Evolutionary conservation across 2,888 invertebrate genomes (phyloP).

Genomic region (Morinoia aosen): DNA sequence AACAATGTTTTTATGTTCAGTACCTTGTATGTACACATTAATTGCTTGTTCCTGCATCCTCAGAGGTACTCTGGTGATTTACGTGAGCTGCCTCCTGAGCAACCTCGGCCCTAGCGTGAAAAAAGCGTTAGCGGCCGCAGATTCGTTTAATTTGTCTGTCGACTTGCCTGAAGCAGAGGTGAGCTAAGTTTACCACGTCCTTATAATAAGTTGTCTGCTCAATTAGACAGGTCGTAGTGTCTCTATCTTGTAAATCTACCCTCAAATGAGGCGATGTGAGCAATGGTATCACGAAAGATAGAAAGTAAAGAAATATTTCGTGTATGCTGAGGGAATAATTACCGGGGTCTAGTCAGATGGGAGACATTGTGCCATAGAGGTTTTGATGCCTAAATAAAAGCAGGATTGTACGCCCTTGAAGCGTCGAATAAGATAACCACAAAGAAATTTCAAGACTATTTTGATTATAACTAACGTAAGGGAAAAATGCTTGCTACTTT

Average conservation of each 20-base stretch:
- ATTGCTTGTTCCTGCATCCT: background rate
- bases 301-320: background rate
- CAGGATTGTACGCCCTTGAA: too few relatives aligned
- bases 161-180: background rate
- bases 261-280: background rate
- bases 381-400: too few relatives aligned
- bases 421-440: too few relatives aligned
- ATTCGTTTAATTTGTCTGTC: background rate
- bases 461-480: background rate
- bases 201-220: background rate
- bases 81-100: constrained; percentile 46
- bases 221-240: background rate
- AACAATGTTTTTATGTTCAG: too few relatives aligned
- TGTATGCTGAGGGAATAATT: background rate
- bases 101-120: constrained; percentile 23
- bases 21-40: background rate
- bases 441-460: background rate
- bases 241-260: background rate
- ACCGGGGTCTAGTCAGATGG: background rate
- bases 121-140: background rate
- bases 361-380: background rate
- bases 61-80: constrained; percentile 30
- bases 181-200: background rate
- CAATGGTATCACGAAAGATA: background rate
- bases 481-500: background rate